These are phyloP conservation scores for Drosophila flavopinicola DNA, from an alignment of 2,888 invertebrate genomes.

Conservation along the genomic window DNA sequence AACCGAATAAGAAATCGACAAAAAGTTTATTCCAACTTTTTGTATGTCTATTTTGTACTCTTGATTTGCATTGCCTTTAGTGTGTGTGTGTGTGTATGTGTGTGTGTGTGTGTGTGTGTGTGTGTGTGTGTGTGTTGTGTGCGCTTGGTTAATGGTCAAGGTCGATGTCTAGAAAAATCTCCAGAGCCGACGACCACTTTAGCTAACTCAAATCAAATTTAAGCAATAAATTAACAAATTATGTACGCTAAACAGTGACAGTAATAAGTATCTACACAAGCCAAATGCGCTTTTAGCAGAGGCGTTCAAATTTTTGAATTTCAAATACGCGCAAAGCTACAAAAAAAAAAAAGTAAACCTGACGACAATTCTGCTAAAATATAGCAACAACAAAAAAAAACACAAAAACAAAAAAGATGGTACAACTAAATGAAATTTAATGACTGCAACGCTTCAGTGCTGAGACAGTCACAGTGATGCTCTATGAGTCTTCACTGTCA, in stretches of 20 bases:
- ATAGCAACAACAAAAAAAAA: not conserved
- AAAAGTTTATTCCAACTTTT: constrained; percentile 17
- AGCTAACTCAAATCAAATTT: constrained; percentile 55
- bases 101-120: constrained; percentile 9
- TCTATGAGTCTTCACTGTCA: constrained; percentile 11
- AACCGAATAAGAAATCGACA: not conserved
- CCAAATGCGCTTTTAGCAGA: constrained; percentile 41
- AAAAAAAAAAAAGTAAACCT: constrained; percentile 2
- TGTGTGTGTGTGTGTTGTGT: constrained; percentile 16
- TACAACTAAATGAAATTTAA: constrained; percentile 26
- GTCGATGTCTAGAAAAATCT: constrained; percentile 24
- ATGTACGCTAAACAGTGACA: constrained; percentile 53
- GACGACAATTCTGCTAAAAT: constrained; percentile 1
- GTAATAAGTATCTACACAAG: constrained; percentile 37
- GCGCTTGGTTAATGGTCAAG: constrained; percentile 32
- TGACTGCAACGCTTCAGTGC: not conserved
- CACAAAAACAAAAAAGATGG: constrained; percentile 7
- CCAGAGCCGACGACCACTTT: constrained; percentile 30
- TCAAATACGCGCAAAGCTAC: constrained; percentile 9
- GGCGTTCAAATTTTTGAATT: constrained; percentile 55
- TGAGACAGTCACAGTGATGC: constrained; percentile 18
- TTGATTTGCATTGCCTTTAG: constrained; percentile 45
- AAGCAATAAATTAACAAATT: constrained; percentile 60
- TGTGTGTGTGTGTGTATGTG: constrained; percentile 1
- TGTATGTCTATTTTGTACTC: constrained; percentile 63